These are phyloP conservation scores for Melanocharis versteri DNA, from an alignment of 2,113 vertebrate genomes.

Conservation along the genomic window DNA sequence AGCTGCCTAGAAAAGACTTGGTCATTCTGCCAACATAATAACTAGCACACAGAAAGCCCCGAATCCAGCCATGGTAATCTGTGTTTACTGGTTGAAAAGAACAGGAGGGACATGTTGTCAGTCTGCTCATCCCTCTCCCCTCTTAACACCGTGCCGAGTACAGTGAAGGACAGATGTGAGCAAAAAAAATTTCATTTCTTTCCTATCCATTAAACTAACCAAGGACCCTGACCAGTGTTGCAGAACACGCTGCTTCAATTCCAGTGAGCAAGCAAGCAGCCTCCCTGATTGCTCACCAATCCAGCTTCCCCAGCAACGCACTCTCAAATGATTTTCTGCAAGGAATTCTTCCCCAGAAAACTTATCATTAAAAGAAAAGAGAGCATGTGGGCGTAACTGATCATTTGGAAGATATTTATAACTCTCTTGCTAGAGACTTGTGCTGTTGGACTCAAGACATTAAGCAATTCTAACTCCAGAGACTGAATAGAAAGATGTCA, in stretches of 20 bases:
- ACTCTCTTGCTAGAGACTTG: neutral
- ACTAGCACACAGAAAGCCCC: neutral
- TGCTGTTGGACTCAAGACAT: neutral
- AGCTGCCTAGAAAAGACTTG: neutral
- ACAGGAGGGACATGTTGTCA: neutral
- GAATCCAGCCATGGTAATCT: neutral
- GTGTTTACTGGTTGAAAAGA: neutral
- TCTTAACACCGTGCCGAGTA: neutral
- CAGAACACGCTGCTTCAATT: accelerated
- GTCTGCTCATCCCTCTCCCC: neutral
- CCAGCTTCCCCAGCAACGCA: neutral
- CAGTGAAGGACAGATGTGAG: neutral
- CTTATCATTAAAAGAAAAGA: neutral
- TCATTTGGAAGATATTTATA: conserved; percentile 23
- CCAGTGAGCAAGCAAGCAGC: neutral
- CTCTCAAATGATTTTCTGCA: neutral
- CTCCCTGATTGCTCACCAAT: neutral
- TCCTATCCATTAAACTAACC: neutral
- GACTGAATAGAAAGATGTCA: neutral
- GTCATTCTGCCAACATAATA: neutral
- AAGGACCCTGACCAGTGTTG: neutral
- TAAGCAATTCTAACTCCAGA: neutral
- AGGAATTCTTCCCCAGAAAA: neutral
- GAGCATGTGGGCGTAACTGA: neutral
- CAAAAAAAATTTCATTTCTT: neutral